These are phyloP conservation scores for Sericinus montela DNA, from an alignment of 2,888 invertebrate genomes.

Conservation along the genomic window DNA sequence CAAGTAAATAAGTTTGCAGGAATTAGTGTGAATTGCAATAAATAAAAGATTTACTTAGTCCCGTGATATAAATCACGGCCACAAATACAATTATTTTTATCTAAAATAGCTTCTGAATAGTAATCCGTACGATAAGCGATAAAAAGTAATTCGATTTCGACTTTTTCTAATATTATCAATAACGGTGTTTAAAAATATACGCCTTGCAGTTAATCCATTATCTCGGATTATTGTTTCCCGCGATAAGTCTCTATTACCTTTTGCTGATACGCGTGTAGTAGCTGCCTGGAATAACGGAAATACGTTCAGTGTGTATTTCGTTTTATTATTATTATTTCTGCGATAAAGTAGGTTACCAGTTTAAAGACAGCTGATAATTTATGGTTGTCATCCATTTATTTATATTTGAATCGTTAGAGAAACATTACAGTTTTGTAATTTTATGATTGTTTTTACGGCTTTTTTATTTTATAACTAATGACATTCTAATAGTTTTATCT, in stretches of 20 bases:
- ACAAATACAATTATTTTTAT: conserved; percentile 17
- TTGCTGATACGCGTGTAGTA: conserved; percentile 33
- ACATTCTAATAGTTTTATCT: too few relatives aligned
- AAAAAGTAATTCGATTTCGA: conserved; percentile 43
- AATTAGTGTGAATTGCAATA: too few relatives aligned
- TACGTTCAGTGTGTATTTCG: neutral
- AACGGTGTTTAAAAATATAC: conserved; percentile 71
- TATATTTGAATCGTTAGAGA: neutral
- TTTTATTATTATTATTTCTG: neutral
- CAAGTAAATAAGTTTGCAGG: too few relatives aligned
- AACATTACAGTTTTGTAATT: too few relatives aligned
- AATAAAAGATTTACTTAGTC: too few relatives aligned
- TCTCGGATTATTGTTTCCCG: conserved; percentile 68
- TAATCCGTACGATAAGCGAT: conserved; percentile 35
- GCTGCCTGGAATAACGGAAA: conserved; percentile 16
- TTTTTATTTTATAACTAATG: neutral
- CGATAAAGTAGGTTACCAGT: neutral
- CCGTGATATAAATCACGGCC: conserved; percentile 14
- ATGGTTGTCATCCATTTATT: neutral
- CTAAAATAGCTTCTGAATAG: conserved; percentile 12
- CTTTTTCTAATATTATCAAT: conserved; percentile 52
- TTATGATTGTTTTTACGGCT: too few relatives aligned
- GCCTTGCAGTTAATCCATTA: conserved; percentile 69
- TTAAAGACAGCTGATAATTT: neutral
- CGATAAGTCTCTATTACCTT: conserved; percentile 63